Conservation (phyloP, 2,888 invertebrate species). For the Pycnomerus fuliginosus region DNA sequence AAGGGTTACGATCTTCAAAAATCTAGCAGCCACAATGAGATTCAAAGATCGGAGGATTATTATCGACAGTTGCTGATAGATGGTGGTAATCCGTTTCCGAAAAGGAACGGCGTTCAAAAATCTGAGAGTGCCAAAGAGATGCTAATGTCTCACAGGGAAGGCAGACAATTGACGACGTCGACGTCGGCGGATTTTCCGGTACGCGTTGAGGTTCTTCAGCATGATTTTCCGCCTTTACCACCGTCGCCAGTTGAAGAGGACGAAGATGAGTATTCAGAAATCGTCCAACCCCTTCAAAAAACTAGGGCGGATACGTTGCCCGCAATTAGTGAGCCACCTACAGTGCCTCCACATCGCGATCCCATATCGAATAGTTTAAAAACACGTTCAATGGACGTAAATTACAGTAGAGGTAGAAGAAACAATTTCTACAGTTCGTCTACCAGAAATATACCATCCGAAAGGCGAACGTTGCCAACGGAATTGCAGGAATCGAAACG, state of each 20-base stretch:
- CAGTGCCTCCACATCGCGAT: conserved; percentile 72
- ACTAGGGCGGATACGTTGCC: conserved; percentile 59
- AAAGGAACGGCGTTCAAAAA: conserved; percentile 69
- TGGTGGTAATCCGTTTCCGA: conserved; percentile 56
- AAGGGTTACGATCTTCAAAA: conserved; percentile 62
- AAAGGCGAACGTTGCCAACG: conserved; percentile 72
- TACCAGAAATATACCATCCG: conserved; percentile 62
- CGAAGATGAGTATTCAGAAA: conserved; percentile 73
- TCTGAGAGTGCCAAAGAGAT: conserved; percentile 75
- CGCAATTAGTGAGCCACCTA: conserved; percentile 61
- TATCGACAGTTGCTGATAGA: conserved; percentile 49
- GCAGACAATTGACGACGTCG: conserved; percentile 44
- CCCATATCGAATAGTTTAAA: conserved; percentile 69
- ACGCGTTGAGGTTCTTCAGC: conserved; percentile 67
- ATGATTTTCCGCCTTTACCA: conserved; percentile 75
- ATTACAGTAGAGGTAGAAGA: conserved; percentile 58
- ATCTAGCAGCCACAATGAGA: conserved; percentile 64
- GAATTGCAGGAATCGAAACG: conserved; percentile 59
- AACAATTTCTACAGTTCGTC: conserved; percentile 54
- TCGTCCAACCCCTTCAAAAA: conserved; percentile 57
- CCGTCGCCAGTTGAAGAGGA: conserved; percentile 83
- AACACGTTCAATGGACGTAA: conserved; percentile 83
- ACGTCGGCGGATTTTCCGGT: conserved; percentile 60
- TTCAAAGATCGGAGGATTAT: conserved; percentile 53
- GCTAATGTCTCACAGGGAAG: conserved; percentile 57